Base-by-base conservation (phyloP, 2,797 vertebrate species). In the Coracias cyanogaster region DNA sequence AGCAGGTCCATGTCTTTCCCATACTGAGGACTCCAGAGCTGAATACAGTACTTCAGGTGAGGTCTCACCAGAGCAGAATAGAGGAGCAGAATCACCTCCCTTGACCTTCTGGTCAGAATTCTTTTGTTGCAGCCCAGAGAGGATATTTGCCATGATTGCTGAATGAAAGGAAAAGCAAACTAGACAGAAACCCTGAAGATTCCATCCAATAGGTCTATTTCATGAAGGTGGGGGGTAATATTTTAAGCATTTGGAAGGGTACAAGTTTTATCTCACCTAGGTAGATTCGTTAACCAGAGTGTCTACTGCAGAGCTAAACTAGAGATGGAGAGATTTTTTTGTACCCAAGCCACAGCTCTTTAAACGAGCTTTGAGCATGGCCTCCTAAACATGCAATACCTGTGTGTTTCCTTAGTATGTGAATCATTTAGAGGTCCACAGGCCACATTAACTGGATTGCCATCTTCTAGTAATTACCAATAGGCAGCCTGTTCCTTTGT, bases 381-480 rank as follows among this genome's bases (percentile, higher is more conserved):
- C n/a, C 54, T 90, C 49, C 57, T 55, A 37, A 74, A 92, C 57
- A 66, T 21, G 21, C 26, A 93, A 55, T 22, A 12, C 9, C 45
- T 45, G 7, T 51, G n/a, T 73, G n/a, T 74, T 92, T 80, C n/a
- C 49, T 94, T 82, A 82, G 37, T 74, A 65, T 82, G 73, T 67
- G 83, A 93, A 93, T 85, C 88, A 90, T 60, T 52, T 37, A 86
- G 49, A 70, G 41, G n/a, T 82, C 57, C 67, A 85, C 31, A 61
- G 54, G 46, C 31, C 72, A 69, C 57, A 67, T 67, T 94, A 94
- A 94, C 80, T 87, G 86, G 45, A 90, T 89, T 93, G 78, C 69
- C 89, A 61, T 94, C 81, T 82, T 72, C 86, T 65, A 49, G 57
- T 83, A 92, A 95, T 90, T 94, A 87, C 65, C 67, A 54, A 43